Evolutionary conservation across 2,113 vertebrate genomes (phyloP), one percentile per base, ranked within the genome.

Genomic region (Laticauda laticaudata): DNA sequence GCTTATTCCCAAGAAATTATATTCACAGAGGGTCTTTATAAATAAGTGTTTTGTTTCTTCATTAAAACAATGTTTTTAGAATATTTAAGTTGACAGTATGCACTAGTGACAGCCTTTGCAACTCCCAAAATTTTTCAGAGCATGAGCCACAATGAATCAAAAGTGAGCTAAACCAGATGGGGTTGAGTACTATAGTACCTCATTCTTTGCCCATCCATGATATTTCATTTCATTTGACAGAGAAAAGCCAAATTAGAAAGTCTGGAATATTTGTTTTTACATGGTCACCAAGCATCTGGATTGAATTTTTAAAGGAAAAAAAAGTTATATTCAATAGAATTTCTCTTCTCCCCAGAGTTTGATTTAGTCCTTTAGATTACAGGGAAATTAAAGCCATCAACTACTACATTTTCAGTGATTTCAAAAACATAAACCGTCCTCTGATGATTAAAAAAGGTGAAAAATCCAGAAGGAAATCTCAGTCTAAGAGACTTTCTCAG

Each of bases 241-340:
- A 87, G 55, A 21, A 96, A 97, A 88, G n/a, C 1, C 93, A 96
- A 53, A 8, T 1, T 94, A 26, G 90, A 92, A 93, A 93, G 59
- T 8, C 34, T 1, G 10, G n/a, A 5, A 57, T 5, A 9, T 86
- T 57, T 93, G 91, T 93, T 95, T 69, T 86, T 53, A 87, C 34
- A 81, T 89, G 34, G 90, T 75, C 55, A 92, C 21, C 45, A 94
- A 90, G 2, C 39, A 23, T 51, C 45, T 90, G 95, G 75, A 57
- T 92, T 92, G 92, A 93, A 90, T 86, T 3, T 91, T 92, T 91
- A 7, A 2, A 48, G 75, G 88, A 51, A 56, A 45, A 89, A 69
- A 51, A 45, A 43, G 39, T 34, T 91, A 87, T 43, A 85, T 87
- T 81, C 45, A 90, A 55, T 24, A 94, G 23, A 56, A 9, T 39